phyloP scores from a whole-genome alignment of 1,140 invertebrate species.

The Protaetia brevitarsis region DNA sequence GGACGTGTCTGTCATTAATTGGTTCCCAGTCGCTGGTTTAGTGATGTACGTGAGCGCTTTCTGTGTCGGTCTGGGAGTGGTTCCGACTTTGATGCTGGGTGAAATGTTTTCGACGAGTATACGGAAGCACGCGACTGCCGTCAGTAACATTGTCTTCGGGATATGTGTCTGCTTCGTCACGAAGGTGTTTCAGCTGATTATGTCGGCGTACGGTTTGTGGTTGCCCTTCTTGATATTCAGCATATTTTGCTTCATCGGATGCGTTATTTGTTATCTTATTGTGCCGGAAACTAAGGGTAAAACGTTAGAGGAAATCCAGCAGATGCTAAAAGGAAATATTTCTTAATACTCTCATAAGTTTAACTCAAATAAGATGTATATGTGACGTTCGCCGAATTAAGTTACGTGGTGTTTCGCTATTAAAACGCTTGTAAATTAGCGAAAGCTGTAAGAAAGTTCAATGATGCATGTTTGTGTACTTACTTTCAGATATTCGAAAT shows the following conservation, averaged over 20 bases:
- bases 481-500: too few species aligned
- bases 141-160: slow-evolving; percentile 27
- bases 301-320: slow-evolving; percentile 14
- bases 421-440: too few species aligned
- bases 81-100: slow-evolving; percentile 30
- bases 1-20: slow-evolving; percentile 32
- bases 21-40: slow-evolving; percentile 42
- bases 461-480: too few species aligned
- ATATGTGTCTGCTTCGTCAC: slow-evolving; percentile 43
- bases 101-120: slow-evolving; percentile 35
- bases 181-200: slow-evolving; percentile 40
- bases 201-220: slow-evolving; percentile 58
- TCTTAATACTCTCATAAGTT: not conserved
- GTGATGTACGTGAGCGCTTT: slow-evolving; percentile 27
- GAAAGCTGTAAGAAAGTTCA: too few species aligned
- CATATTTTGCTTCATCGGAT: slow-evolving; percentile 64
- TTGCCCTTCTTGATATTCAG: slow-evolving; percentile 80
- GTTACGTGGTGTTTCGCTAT: too few species aligned
- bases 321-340: slow-evolving; percentile 17
- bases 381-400: too few species aligned
- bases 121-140: slow-evolving; percentile 27
- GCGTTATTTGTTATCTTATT: slow-evolving; percentile 65
- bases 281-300: slow-evolving; percentile 3
- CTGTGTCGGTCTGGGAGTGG: slow-evolving; percentile 25
- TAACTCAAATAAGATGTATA: not conserved